Evolutionary conservation across 2,797 vertebrate species (phyloP).

Genomic region (Hippopotamyrus pictus): DNA sequence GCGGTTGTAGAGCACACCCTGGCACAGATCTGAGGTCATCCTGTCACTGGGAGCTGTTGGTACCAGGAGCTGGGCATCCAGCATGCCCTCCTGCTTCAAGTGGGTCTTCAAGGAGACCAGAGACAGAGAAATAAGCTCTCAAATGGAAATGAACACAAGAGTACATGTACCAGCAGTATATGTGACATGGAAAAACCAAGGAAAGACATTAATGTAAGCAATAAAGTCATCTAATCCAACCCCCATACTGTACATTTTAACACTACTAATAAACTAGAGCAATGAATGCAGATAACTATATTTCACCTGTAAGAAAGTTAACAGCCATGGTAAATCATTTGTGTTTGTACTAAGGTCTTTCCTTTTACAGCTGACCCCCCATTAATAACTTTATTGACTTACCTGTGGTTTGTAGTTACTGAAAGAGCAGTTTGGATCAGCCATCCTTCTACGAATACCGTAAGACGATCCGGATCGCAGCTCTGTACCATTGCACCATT

Average conservation of each 20-base stretch:
- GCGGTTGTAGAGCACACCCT: slow-evolving; percentile 8
- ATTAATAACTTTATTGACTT: not conserved
- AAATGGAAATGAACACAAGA: not conserved
- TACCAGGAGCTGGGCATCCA: slow-evolving; percentile 22
- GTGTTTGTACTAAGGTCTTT: not conserved
- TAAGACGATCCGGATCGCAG: not conserved
- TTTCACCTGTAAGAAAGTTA: not conserved
- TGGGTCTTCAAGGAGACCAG: not conserved
- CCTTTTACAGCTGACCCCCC: not conserved
- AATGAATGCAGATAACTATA: not conserved
- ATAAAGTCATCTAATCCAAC: not conserved
- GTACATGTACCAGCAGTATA: not conserved
- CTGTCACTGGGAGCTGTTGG: not conserved
- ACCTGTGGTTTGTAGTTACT: slow-evolving; percentile 16
- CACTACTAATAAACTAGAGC: not conserved
- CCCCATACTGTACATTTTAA: not conserved
- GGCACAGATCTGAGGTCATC: not conserved
- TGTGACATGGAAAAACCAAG: not conserved
- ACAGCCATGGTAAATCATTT: not conserved
- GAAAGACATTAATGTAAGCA: not conserved
- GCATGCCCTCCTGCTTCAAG: slow-evolving; percentile 15
- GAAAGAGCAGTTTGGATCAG: not conserved
- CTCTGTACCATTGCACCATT: slow-evolving; percentile 16
- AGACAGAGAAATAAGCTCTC: not conserved
- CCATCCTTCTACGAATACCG: slow-evolving; percentile 3